Evolutionary conservation across 2,113 vertebrate species (phyloP), one percentile per base, ranked within the genome.

Genomic region (Orcinus orca): DNA sequence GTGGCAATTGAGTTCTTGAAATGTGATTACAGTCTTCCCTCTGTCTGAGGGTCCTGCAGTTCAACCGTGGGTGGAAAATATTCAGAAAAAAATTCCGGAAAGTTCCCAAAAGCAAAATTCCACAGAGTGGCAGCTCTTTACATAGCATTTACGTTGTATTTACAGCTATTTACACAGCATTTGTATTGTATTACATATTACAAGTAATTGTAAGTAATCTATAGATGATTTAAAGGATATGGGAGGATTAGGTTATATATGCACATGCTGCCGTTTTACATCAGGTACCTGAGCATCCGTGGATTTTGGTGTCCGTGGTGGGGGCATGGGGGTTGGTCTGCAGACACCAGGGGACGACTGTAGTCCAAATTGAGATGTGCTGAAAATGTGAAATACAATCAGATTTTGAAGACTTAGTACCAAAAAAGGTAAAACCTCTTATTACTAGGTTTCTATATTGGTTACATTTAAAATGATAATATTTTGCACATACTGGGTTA

Each of bases 371-470:
- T 96, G 65, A 88, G 44, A 67, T 82, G 25, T 85, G 21, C 33
- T 74, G 13, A 84, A 96, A 85, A 70, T 88, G 14, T 62, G 44
- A 95, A 73, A 67, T 63, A 36, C 13, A 88, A 58, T 26, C 33
- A 96, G 44, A 70, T n/a, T 92, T 94, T 77, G 25, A 88, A 89
- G 81, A 85, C 25, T 58, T 92, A 82, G 12, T 91, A 88, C 29
- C 33, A 81, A 77, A 38, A 79, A 89, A 76, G 38, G 33, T 86
- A 90, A 79, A 96, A 26, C 44, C 79, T 65, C 7, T 65, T 67
- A 62, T 13, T 53, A 47, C 4, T 63, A 23, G 50, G 79, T 95
- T 91, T 76, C 41, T 36, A 1, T 92, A 36, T 53, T 95, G 71
- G 41, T 53, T 63, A 74, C 36, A 44, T 90, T 93, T 97, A 60